Base-by-base conservation (phyloP, 2,888 invertebrate species). In the Glyphotaelius pellucidus region DNA sequence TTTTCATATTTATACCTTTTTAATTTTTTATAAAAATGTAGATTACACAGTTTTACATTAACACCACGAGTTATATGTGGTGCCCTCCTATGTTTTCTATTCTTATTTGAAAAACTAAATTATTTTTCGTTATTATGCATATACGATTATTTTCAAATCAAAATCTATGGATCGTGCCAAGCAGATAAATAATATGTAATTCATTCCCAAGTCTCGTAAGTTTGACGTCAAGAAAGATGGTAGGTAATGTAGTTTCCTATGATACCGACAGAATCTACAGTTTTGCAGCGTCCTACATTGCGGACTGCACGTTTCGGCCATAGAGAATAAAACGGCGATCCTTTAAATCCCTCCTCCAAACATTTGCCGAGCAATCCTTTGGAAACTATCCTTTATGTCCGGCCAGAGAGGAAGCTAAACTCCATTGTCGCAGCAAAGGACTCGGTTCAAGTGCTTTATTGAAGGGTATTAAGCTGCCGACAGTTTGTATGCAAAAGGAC, bases 301-400 rank as follows among this genome's bases (percentile, higher is more conserved):
- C 14, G 11, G 35, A 30, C 67, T 85, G 32, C 35, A 38, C 32
- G 67, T 84, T 90, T 90, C 25, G 90, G 80, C 52, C 30, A 67
- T 32, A 90, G 90, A 79, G 85, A 79, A 85, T 88, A 88, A 88
- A 88, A 88, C 52, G 67, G 88, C 88, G 19, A 85, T 85, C 90
- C 35, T 32, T 83, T 30, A 52, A 80, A 92, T 90, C 90, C 86
- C 67, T 86, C 80, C 91, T 31, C 47, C 90, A 92, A 92, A 92
- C 91, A 92, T 92, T 92, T 92, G 91, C 92, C 31, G 42, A 86
- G 92, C 90, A 89, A 89, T 92, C 91, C 79, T 91, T 67, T 80
- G 42, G 84, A 35, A 89, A 84, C 90, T 81, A 89, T n/a, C 81
- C 80, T 85, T 79, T 86, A 42, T 90, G 90, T 90, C 90, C 90